Evolutionary conservation across 1,140 invertebrate genomes (phyloP).

Genomic region (Drusus annulatus): DNA sequence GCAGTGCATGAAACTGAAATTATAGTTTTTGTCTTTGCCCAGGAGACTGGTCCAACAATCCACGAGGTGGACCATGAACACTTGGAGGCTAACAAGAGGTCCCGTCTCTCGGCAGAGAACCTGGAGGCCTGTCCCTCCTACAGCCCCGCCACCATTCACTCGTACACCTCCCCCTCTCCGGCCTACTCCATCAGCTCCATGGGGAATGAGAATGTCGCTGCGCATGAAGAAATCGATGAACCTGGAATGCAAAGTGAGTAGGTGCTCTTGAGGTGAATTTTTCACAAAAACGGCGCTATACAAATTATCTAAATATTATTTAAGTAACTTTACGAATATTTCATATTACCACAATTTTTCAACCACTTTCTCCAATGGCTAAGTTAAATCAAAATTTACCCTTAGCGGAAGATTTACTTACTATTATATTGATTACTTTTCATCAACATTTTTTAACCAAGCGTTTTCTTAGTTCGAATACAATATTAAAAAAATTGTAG

Average conservation of each 20-base stretch:
- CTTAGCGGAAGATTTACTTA: too few species aligned
- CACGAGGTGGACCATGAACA: slow-evolving; percentile 64
- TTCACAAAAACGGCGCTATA: too few species aligned
- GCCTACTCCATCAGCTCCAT: slow-evolving; percentile 1
- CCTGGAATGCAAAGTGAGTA: slow-evolving; percentile 14
- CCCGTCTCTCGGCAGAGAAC: background rate
- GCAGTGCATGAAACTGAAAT: background rate
- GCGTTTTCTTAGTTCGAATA: too few species aligned
- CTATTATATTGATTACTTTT: too few species aligned
- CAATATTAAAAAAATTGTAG: too few species aligned
- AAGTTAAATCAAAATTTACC: too few species aligned
- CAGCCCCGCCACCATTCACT: slow-evolving; percentile 15
- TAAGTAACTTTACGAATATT: too few species aligned
- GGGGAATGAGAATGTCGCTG: slow-evolving; percentile 20
- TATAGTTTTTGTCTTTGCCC: slow-evolving; percentile 45
- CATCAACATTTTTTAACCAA: too few species aligned
- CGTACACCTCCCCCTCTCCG: slow-evolving; percentile 27
- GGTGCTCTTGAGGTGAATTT: too few species aligned
- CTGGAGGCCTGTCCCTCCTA: background rate
- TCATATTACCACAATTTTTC: too few species aligned
- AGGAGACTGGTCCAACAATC: slow-evolving; percentile 70
- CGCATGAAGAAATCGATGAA: slow-evolving; percentile 7
- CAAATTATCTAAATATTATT: too few species aligned
- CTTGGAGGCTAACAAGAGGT: slow-evolving; percentile 21
- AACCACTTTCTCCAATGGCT: too few species aligned